phyloP scores from a whole-genome alignment of 2,888 invertebrate genomes.

The Cosmopolites sordidus region DNA sequence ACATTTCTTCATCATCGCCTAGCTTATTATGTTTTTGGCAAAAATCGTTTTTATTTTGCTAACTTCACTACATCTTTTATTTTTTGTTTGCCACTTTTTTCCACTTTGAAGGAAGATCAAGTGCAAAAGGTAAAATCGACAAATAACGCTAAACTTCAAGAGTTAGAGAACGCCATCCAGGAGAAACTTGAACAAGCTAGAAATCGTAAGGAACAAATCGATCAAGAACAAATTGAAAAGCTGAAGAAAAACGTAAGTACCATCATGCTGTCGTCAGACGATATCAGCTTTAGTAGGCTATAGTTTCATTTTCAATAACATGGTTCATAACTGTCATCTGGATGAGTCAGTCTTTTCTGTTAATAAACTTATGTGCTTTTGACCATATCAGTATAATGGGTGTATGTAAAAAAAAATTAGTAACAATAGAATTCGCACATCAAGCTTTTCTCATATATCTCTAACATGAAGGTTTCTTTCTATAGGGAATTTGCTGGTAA shows the following conservation, averaged over 20 bases:
- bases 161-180: constrained; percentile 66
- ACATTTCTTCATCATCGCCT: not conserved
- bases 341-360: not conserved
- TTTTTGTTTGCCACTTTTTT: constrained; percentile 27
- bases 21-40: constrained; percentile 3
- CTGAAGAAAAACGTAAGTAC: constrained; percentile 70
- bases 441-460: no score
- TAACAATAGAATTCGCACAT: no score
- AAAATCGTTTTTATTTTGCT: constrained; percentile 16
- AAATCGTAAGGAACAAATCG: constrained; percentile 67
- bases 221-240: constrained; percentile 74
- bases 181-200: constrained; percentile 65
- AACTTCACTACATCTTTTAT: constrained; percentile 20
- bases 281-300: not conserved
- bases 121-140: constrained; percentile 65
- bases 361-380: no score
- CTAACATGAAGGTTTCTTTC: no score
- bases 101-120: constrained; percentile 63
- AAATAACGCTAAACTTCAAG: constrained; percentile 63
- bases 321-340: not conserved
- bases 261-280: not conserved
- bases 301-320: not conserved
- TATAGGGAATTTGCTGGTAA: no score
- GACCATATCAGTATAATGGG: no score
- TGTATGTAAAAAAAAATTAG: no score